Percentiles rank a stretch among this genome's conserved stretches.
Evolutionary conservation across 35 echinoderm and acorn worm genomes (phyloP).

Genomic region (Diadema setosum): DNA sequence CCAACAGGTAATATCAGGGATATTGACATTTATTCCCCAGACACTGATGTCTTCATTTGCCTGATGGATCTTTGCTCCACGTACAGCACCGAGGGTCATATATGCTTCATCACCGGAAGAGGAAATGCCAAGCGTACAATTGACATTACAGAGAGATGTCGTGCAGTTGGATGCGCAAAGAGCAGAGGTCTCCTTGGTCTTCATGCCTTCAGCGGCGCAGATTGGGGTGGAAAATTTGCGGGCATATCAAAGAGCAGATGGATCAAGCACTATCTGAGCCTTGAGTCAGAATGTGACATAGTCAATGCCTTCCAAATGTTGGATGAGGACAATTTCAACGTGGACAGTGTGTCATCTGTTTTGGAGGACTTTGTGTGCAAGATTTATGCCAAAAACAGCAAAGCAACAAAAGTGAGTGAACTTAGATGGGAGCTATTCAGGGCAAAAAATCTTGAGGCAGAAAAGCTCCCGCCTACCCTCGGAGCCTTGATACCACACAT

Average conservation of each 20-base stretch:
- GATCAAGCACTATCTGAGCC: too few species aligned
- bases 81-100: neutral
- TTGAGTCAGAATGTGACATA: neutral
- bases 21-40: too few species aligned
- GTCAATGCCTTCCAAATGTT: neutral
- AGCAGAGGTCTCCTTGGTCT: slow-evolving; percentile 10
- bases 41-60: too few species aligned
- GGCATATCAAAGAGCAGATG: too few species aligned
- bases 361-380: neutral
- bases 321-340: neutral
- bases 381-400: slow-evolving; percentile 12
- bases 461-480: slow-evolving; percentile 33
- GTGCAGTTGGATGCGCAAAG: slow-evolving; percentile 1
- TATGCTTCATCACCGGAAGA: neutral
- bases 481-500: slow-evolving; percentile 31
- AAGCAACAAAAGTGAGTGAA: slow-evolving; percentile 25
- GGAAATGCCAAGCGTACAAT: slow-evolving; percentile 3
- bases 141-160: neutral
- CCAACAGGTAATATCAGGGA: too few species aligned
- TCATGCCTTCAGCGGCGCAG: slow-evolving; percentile 13
- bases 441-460: slow-evolving; percentile 32
- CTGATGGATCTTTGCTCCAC: slow-evolving; percentile 13
- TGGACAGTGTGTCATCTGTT: neutral
- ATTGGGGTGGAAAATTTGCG: slow-evolving; percentile 36
- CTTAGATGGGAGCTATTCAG: slow-evolving; percentile 51